Base-by-base conservation (phyloP, 2,888 invertebrate genomes). In the Sipha maydis region DNA sequence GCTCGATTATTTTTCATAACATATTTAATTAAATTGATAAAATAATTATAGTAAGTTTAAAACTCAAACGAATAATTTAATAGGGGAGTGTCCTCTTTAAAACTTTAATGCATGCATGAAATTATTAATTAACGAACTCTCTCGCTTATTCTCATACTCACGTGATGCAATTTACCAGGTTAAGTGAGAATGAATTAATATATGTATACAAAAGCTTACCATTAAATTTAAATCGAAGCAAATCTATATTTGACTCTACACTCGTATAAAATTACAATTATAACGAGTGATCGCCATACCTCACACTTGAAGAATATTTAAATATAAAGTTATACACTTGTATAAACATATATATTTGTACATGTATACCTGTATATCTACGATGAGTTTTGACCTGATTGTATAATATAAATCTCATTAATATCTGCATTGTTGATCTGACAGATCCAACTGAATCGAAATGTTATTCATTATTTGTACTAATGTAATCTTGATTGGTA, bases 121-220 rank as follows among this genome's bases (percentile, higher is more conserved):
- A 69, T 38, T 67, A 41, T 80, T 80, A 80, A 80, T 67, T 69
- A 80, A 67, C 38, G 9, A 80, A 80, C 67, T 41, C 34, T 80
- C 67, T 67, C 34, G 41, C 17, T 9, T 17, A n/a, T 34, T 38
- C 25, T 56, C 67, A 38, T 61, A 28, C 69, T n/a, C n/a, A n/a
- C n/a, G n/a, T 71, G 28, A 17, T 71, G 31, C 71, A 69, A n/a
- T 69, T 69, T 11, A 28, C 56, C 8, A 3, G n/a, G 38, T 80
- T 79, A 38, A 80, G n/a, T 21, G 61, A 80, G 41, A 19, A 80
- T 17, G 41, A 67, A 80, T 21, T 80, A 28, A 48, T 48, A n/a
- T 28, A 34, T 4, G 4, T 48, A 54, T 2, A 54, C 17, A 19
- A 17, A 21, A 14, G 21, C 1, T 19, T 9, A 54, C 7, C 7